These are phyloP conservation scores for Alfaro cultratus DNA, from an alignment of 2,797 vertebrate genomes.

Conservation along the genomic window DNA sequence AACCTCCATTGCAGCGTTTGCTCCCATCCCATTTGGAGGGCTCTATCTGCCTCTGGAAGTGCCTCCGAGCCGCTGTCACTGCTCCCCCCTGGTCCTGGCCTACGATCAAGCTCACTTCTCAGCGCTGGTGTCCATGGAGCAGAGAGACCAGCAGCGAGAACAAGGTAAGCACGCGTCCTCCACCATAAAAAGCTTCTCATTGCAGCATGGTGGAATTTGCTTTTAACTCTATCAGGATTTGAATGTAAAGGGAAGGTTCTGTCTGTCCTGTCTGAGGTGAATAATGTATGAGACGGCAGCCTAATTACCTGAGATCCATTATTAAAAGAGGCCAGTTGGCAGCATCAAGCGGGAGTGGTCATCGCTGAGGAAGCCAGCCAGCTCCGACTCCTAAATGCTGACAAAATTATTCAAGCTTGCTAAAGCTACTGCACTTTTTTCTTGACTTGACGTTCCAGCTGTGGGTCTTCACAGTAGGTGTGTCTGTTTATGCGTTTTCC, in stretches of 20 bases:
- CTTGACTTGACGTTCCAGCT: conserved; percentile 4
- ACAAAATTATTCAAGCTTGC: conserved; percentile 17
- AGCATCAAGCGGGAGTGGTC: conserved; percentile 53
- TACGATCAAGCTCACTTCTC: conserved; percentile 99
- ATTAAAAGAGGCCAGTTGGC: conserved; percentile 72
- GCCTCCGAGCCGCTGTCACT: conserved; percentile 95
- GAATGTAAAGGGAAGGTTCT: conserved; percentile 39
- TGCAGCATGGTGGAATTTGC: conserved; percentile 29
- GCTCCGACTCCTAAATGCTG: conserved; percentile 17
- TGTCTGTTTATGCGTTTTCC: conserved; percentile 15
- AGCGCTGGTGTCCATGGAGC: conserved; percentile 98
- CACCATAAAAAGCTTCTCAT: conserved; percentile 13
- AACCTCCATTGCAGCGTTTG: conserved; percentile 86
- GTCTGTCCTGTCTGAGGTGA: conserved; percentile 62
- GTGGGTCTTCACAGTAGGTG: conserved; percentile 7
- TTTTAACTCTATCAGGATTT: conserved; percentile 37
- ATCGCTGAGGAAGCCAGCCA: conserved; percentile 32
- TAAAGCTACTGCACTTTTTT: background rate
- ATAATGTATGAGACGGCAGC: conserved; percentile 72
- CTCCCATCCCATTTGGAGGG: conserved; percentile 96
- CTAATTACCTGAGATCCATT: conserved; percentile 79
- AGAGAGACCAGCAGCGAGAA: conserved; percentile 96
- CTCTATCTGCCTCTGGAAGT: conserved; percentile 98
- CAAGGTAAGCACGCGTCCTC: conserved; percentile 85
- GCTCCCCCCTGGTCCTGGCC: conserved; percentile 96